Evolutionary conservation across 2,797 vertebrate species (phyloP).

Genomic region (Falco columbarius): DNA sequence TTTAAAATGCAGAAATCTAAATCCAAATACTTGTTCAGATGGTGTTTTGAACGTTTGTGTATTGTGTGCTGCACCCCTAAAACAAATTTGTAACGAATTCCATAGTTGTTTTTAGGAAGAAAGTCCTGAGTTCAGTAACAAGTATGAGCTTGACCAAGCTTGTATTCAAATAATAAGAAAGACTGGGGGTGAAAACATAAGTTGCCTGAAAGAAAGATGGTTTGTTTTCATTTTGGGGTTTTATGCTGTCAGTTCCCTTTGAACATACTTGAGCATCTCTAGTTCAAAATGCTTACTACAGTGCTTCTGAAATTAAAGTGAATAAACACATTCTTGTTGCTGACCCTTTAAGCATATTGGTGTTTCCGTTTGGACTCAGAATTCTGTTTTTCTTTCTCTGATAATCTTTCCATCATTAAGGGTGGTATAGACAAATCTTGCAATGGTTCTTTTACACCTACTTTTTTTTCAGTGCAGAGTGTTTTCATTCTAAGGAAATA

Average conservation of each 20-base stretch:
- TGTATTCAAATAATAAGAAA: background rate
- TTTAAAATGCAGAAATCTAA: background rate
- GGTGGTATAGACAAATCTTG: background rate
- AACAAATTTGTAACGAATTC: background rate
- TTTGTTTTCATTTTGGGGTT: background rate
- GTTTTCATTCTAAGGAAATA: background rate
- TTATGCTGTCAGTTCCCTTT: conserved; percentile 4
- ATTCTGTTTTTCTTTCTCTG: background rate
- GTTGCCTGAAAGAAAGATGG: background rate
- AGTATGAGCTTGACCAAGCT: background rate
- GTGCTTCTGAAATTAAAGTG: background rate
- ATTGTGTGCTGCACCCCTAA: background rate
- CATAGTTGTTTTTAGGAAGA: background rate
- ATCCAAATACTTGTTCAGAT: background rate
- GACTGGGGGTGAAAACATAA: background rate
- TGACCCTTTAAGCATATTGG: background rate
- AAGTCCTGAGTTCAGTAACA: background rate
- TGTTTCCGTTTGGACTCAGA: background rate
- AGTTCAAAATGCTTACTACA: background rate
- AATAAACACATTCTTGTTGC: background rate
- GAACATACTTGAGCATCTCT: background rate
- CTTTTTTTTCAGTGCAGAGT: background rate
- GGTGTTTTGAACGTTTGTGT: background rate
- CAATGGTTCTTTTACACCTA: background rate
- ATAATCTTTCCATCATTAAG: background rate